A percentile compares a stretch with the other conserved stretches of the same genome.
Conservation (phyloP, 1,140 invertebrate species). For the Magallana angulata region DNA sequence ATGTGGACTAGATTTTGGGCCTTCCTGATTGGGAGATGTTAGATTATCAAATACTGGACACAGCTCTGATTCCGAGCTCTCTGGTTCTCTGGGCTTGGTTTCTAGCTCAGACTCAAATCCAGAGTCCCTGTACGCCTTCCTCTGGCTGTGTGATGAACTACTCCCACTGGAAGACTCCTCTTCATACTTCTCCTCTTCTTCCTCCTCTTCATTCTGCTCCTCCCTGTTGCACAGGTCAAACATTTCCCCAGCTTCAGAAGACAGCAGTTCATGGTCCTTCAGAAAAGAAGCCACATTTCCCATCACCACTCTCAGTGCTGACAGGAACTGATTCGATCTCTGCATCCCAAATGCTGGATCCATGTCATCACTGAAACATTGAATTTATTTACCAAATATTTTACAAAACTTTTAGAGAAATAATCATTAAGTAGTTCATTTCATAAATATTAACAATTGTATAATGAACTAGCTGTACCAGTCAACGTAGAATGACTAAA, state of each 20-base stretch:
- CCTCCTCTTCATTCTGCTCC: background rate
- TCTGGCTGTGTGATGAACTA: background rate
- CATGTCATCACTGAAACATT: background rate
- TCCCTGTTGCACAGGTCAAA: background rate
- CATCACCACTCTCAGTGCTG: background rate
- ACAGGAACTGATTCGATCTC: slow-evolving; percentile 1
- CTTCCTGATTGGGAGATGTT: background rate
- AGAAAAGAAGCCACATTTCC: slow-evolving; percentile 22
- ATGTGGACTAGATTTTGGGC: too few species aligned
- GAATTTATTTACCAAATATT: too few species aligned
- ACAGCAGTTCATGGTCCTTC: background rate
- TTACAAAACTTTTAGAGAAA: too few species aligned
- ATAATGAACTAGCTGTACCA: too few species aligned
- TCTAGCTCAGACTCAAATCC: background rate
- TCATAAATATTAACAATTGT: too few species aligned
- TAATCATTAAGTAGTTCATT: too few species aligned
- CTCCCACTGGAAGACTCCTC: background rate
- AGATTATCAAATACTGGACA: background rate
- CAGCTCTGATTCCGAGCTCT: background rate
- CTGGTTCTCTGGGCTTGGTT: background rate
- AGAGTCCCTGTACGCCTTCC: background rate
- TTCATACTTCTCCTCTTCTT: background rate
- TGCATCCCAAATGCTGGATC: slow-evolving; percentile 21
- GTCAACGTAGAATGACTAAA: too few species aligned
- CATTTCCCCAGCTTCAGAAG: background rate